Evolutionary conservation across 2,113 vertebrate species (phyloP), one percentile per base, ranked within the genome.

Genomic region (Sporophila hypoxantha): DNA sequence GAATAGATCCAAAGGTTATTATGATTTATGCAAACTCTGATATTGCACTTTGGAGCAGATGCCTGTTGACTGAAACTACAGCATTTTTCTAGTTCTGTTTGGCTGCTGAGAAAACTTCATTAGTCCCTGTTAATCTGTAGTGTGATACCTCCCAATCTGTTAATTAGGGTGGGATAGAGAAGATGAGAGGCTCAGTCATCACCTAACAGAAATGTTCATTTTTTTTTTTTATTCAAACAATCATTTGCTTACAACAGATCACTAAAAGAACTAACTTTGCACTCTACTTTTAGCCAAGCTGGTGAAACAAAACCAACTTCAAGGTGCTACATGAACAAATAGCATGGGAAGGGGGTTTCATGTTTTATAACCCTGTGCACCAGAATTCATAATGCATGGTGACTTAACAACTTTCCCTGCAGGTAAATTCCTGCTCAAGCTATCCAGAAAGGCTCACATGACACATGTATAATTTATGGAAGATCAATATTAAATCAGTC

Each of bases 401-500:
- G 88, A 94, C 90, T 94, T 89, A 94, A 74, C 46, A 92, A 69
- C 76, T 91, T 90, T 66, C 82, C 82, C 76, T 88, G 87, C 88
- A 87, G 29, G 64, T 53, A 76, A 55, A 74, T 67, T 87, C 55
- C 70, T 90, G 81, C 73, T 91, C 84, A 66, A 57, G 73, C 42
- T 94, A 57, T 83, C 76, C 76, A 64, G 75, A 88, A 89, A 87
- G 87, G 53, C 87, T 94, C 65, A 46, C 55, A 75, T 44, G 42
- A 87, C 57, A 65, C 79, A 90, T 78, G 46, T 62, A 81, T 78
- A 93, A 94, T 93, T 95, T 90, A 95, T 85, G 90, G 60, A 92
- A 94, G 80, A 94, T 88, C 87, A 95, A 68, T 94, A 95, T 92
- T 96, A 94, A 95, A 95, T 90, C 83, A 91, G 83, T 34, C 26